Percentiles rank a stretch among this genome's conserved stretches.
These are phyloP conservation scores for Trachurus trachurus DNA, from an alignment of 2,797 vertebrate species.

Conservation along the genomic window DNA sequence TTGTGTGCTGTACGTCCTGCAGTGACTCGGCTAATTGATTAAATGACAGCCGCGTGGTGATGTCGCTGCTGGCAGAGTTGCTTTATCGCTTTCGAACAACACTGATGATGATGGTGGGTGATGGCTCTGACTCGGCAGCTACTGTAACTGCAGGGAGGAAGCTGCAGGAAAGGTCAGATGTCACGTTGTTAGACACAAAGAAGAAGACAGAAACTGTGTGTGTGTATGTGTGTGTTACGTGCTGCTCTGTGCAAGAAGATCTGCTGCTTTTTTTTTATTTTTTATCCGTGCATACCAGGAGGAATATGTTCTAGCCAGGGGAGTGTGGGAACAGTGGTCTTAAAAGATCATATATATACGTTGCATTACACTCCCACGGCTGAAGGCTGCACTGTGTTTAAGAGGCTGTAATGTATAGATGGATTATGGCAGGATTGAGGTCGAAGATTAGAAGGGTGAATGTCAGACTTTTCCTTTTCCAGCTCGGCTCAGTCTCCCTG, in stretches of 20 bases:
- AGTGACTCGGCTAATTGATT: constrained; percentile 15
- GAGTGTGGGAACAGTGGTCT: background rate
- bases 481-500: background rate
- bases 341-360: constrained; percentile 37
- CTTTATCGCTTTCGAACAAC: constrained; percentile 16
- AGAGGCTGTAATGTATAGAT: constrained; percentile 51
- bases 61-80: constrained; percentile 1
- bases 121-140: constrained; percentile 8
- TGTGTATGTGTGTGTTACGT: background rate
- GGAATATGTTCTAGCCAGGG: background rate
- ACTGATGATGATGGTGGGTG: background rate
- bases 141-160: background rate
- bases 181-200: background rate
- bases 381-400: constrained; percentile 36
- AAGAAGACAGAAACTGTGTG: background rate
- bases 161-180: background rate
- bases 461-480: constrained; percentile 46
- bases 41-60: constrained; percentile 16
- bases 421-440: constrained; percentile 71
- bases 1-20: background rate
- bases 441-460: constrained; percentile 63
- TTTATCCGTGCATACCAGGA: background rate
- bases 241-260: background rate
- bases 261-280: constrained; percentile 1
- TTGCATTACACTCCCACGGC: constrained; percentile 19